Percentiles rank a stretch among this genome's conserved stretches.
These are phyloP conservation scores for Tenualosa ilisha DNA, from an alignment of 2,797 vertebrate species.

Conservation along the genomic window DNA sequence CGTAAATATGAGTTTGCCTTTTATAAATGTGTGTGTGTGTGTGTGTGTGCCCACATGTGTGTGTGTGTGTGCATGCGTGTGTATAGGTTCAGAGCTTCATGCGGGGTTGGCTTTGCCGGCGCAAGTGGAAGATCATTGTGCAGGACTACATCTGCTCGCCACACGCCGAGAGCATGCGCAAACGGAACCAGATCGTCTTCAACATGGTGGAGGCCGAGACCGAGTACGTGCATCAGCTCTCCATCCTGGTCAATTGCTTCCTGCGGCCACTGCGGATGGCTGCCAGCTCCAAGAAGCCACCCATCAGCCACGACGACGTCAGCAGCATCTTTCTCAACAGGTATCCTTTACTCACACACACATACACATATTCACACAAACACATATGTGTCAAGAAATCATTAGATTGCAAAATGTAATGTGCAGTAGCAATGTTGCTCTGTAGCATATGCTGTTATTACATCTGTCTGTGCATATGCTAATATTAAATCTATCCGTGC, in stretches of 20 bases:
- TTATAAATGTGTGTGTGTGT: neutral
- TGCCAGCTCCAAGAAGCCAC: conserved; percentile 96
- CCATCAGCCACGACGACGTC: conserved; percentile 94
- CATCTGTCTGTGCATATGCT: neutral
- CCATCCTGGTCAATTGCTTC: conserved; percentile 94
- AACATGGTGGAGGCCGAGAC: conserved; percentile 90
- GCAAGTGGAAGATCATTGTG: conserved; percentile 91
- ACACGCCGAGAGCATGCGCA: conserved; percentile 90
- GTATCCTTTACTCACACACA: conserved; percentile 59
- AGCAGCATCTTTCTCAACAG: conserved; percentile 99
- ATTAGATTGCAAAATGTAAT: neutral
- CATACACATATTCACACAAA: neutral
- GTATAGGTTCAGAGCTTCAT: conserved; percentile 88
- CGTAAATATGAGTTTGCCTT: neutral
- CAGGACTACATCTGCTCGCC: conserved; percentile 92
- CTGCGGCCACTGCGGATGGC: conserved; percentile 95
- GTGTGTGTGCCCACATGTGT: conserved; percentile 12
- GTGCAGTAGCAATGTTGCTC: neutral
- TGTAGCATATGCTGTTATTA: neutral
- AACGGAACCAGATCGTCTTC: conserved; percentile 90
- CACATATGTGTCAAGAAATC: neutral
- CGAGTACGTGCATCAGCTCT: conserved; percentile 93
- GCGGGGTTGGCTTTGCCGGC: conserved; percentile 87
- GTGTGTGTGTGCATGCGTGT: conserved; percentile 29
- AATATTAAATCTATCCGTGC: neutral